Evolutionary conservation across 2,113 vertebrate species (phyloP).

Genomic region (Psittacula cyanocephala): DNA sequence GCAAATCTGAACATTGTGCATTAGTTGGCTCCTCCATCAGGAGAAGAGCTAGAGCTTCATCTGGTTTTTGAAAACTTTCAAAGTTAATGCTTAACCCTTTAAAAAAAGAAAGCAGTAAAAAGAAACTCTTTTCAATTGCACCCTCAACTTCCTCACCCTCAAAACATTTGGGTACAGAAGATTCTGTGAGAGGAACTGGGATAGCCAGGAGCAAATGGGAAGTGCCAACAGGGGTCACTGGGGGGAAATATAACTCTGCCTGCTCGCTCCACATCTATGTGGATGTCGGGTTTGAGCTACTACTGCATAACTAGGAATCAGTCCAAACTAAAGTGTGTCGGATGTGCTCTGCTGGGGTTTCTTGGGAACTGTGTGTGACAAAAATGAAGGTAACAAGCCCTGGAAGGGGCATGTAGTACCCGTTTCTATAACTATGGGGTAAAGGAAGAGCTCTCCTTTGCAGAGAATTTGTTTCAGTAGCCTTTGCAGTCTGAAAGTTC

Average conservation of each 20-base stretch:
- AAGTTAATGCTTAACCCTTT: not conserved
- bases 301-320: not conserved
- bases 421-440: not conserved
- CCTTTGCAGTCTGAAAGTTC: not conserved
- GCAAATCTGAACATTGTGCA: not conserved
- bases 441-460: not conserved
- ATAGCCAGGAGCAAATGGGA: not conserved
- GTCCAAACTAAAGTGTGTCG: not conserved
- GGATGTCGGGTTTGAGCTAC: not conserved
- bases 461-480: not conserved
- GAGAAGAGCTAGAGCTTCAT: not conserved
- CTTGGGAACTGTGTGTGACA: not conserved
- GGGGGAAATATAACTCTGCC: not conserved
- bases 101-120: not conserved
- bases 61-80: not conserved
- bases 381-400: not conserved
- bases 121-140: not conserved
- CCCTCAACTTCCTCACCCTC: not conserved
- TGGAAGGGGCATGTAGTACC: not conserved
- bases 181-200: not conserved
- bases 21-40: not conserved
- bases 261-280: not conserved
- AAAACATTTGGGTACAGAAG: not conserved
- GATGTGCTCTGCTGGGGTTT: not conserved
- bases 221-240: not conserved